A percentile compares a stretch with the other conserved stretches of the same genome.
phyloP scores from a whole-genome alignment of 1,140 invertebrate genomes.

The Palaemon carinicauda region DNA sequence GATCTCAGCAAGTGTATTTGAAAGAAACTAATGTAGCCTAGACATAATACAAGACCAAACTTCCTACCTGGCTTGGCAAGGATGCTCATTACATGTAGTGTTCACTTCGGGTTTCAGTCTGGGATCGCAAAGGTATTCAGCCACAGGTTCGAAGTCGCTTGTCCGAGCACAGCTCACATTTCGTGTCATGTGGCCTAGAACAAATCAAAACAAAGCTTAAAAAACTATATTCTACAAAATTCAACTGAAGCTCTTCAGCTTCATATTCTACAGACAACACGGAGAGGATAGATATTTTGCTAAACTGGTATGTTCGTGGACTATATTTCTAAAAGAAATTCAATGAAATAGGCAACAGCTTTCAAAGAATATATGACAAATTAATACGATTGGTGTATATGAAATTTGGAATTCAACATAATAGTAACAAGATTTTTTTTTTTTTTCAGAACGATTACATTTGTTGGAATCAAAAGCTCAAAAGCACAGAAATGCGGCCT shows the following conservation, averaged over 20 bases:
- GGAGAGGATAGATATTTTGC: too few species aligned
- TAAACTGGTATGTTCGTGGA: too few species aligned
- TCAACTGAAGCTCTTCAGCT: too few species aligned
- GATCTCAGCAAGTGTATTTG: neutral
- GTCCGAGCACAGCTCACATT: slow-evolving; percentile 67
- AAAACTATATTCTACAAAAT: neutral
- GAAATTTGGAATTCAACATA: too few species aligned
- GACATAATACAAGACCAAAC: neutral
- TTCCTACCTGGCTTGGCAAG: slow-evolving; percentile 75
- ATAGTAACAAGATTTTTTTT: too few species aligned
- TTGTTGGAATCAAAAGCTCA: too few species aligned
- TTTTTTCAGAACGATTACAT: too few species aligned
- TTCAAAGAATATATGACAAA: too few species aligned
- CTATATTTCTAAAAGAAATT: too few species aligned
- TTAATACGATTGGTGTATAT: too few species aligned
- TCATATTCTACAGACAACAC: too few species aligned
- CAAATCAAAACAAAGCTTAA: neutral
- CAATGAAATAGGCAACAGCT: too few species aligned
- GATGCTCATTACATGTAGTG: slow-evolving; percentile 77
- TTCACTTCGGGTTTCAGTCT: slow-evolving; percentile 74
- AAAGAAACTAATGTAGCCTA: slow-evolving; percentile 1
- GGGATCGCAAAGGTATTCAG: slow-evolving; percentile 80
- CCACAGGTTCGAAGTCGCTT: slow-evolving; percentile 73
- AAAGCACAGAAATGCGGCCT: neutral
- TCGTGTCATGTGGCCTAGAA: slow-evolving; percentile 76